Base-by-base conservation (phyloP, 2,888 invertebrate genomes). In the Pyrrhia umbra region DNA sequence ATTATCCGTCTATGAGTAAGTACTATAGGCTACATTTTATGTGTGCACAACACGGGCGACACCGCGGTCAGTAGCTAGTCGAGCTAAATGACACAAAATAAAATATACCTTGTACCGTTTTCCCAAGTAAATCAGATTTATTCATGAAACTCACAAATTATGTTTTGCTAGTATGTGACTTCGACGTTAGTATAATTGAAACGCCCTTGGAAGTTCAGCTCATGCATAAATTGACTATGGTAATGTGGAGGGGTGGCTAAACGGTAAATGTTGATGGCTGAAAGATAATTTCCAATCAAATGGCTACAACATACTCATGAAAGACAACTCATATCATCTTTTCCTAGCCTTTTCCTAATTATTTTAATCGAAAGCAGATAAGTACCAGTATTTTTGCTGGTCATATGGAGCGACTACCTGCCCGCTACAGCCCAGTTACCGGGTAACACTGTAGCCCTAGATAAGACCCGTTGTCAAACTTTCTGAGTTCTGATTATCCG, bases 101-200 rank as follows among this genome's bases (percentile, higher is more conserved):
- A 57, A 30, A 30, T 30, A 0, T 30, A 39, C 39, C 68, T 16
- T 58, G 23, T 39, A 39, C 15, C 23, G 16, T 9, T 45, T 16
- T 13, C 15, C 23, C 10, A 2, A 1, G n/a, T 20, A 42, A 20
- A 42, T 68, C n/a, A 47, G 23, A 64, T 58, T 59, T 68, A 59
- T 68, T 47, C 60, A 68, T 42, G 64, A 68, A 59, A 42, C n/a
- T 47, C 46, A 9, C 27, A 59, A 59, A 59, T 68, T 20, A 46
- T 39, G 67, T 54, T 68, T 15, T 37, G 34, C 6, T 27, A 34
- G 34, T 37, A 37, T 59, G 42, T 68, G 25, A 27, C 34, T 65
- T 59, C 21, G 25, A 43, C 15, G 60, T 47, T 18, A 13, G 13
- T 9, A 23, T 69, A 65, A 49, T 59, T 49, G 27, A 23, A 3